Evolutionary conservation across 2,797 vertebrate species (phyloP).

Genomic region (Centropyge bicolor): DNA sequence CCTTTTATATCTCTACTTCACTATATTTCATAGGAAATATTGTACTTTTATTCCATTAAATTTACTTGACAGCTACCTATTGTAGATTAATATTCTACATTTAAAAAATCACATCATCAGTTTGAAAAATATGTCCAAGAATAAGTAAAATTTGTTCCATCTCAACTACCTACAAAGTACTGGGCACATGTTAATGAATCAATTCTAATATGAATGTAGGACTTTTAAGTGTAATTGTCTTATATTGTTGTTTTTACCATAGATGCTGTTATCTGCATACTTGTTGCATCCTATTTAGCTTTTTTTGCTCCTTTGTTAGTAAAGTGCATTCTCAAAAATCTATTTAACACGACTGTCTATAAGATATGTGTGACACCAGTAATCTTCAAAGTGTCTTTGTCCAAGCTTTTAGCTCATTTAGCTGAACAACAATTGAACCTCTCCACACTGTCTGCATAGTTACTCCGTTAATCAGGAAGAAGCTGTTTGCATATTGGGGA

Average conservation of each 20-base stretch:
- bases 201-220: not conserved
- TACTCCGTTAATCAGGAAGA: not conserved
- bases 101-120: not conserved
- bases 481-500: not conserved
- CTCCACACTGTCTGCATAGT: not conserved
- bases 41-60: not conserved
- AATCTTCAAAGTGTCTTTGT: not conserved
- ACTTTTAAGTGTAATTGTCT: not conserved
- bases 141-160: not conserved
- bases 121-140: not conserved
- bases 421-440: not conserved
- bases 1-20: not conserved
- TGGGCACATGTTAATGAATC: not conserved
- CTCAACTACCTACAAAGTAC: not conserved
- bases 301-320: not conserved
- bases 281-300: not conserved
- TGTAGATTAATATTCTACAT: conserved; percentile 4
- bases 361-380: not conserved
- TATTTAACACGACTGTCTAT: not conserved
- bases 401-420: not conserved
- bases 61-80: not conserved
- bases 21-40: not conserved
- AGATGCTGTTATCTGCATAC: not conserved
- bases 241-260: not conserved
- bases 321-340: not conserved